These are phyloP conservation scores for Xenotilapia flavipinnis DNA, from an alignment of 2,113 vertebrate genomes.

Conservation along the genomic window DNA sequence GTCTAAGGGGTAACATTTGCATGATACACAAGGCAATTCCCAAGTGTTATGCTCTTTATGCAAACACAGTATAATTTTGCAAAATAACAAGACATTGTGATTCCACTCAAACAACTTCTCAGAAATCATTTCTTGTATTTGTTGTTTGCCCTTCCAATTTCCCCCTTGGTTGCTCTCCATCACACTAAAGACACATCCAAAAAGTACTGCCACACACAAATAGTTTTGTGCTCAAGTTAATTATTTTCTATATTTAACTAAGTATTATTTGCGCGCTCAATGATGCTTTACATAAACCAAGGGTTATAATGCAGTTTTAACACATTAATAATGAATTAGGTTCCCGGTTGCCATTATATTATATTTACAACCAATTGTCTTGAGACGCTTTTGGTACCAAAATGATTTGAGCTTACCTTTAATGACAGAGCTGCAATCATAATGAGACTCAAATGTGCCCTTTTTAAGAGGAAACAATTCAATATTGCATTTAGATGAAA, in stretches of 20 bases:
- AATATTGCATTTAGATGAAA: neutral
- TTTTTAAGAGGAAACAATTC: neutral
- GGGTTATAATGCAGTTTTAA: neutral
- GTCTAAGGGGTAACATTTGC: slow-evolving; percentile 34
- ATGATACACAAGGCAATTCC: slow-evolving; percentile 41
- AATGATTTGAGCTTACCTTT: neutral
- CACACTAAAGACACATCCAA: slow-evolving; percentile 31
- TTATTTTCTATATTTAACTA: slow-evolving; percentile 53
- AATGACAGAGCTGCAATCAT: neutral
- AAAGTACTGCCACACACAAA: slow-evolving; percentile 32
- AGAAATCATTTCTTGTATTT: slow-evolving; percentile 53
- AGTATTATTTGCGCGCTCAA: slow-evolving; percentile 31
- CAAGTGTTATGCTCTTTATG: slow-evolving; percentile 47
- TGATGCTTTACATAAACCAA: slow-evolving; percentile 1
- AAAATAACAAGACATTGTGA: slow-evolving; percentile 57
- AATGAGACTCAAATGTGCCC: neutral
- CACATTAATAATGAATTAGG: neutral
- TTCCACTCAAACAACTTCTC: slow-evolving; percentile 49
- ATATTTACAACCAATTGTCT: neutral
- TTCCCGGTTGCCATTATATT: neutral
- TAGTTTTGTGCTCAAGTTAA: slow-evolving; percentile 29
- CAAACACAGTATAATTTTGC: slow-evolving; percentile 44
- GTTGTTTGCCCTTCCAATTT: slow-evolving; percentile 60
- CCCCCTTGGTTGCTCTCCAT: slow-evolving; percentile 52
- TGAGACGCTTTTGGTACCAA: neutral